Evolutionary conservation across 1,140 invertebrate genomes (phyloP), one percentile per base, ranked within the genome.

Genomic region (Brachionus plicatilis): DNA sequence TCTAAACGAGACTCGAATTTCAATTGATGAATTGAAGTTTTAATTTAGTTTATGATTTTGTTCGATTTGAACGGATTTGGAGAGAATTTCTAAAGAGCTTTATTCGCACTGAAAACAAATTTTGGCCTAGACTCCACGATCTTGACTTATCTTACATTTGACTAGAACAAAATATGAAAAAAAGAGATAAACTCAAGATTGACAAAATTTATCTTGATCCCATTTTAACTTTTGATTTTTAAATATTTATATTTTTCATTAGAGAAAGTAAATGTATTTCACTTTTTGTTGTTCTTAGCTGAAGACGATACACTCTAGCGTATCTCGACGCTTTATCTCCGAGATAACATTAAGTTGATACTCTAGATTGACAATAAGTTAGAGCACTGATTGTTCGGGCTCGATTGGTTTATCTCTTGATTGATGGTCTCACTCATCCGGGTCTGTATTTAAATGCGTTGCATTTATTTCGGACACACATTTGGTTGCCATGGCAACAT

Each of bases 1-100:
- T 43, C 68, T 72, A 72, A 72, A 20, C 53, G 53, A 60, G 53
- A 60, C 33, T 72, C 17, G n/a, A 72, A 43, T 72, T 72, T 41
- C 68, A 72, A 72, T 72, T 72, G 68, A 72, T 72, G 11, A 72
- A 72, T 72, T 72, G 68, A 72, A 72, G 41, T 72, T 72, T 72
- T 72, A 72, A 43, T 72, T 72, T 72, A 41, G 41, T 20, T 17
- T 72, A 72, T 72, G 68, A 72, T 72, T 72, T 72, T 72, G 37
- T 72, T 72, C 68, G 37, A 20, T 72, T 72, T 17, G 37, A 41
- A 72, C 68, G 68, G 68, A 72, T 72, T 72, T 72, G 12, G n/a
- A 41, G 17, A 43, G 43, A 17, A 11, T 20, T 41, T n/a, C 14
- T 17, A 7, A 43, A 72, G 37, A 72, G n/a, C 33, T 41, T 17